Evolutionary conservation across 2,888 invertebrate genomes (phyloP).

Genomic region (Coelopa pilipes): DNA sequence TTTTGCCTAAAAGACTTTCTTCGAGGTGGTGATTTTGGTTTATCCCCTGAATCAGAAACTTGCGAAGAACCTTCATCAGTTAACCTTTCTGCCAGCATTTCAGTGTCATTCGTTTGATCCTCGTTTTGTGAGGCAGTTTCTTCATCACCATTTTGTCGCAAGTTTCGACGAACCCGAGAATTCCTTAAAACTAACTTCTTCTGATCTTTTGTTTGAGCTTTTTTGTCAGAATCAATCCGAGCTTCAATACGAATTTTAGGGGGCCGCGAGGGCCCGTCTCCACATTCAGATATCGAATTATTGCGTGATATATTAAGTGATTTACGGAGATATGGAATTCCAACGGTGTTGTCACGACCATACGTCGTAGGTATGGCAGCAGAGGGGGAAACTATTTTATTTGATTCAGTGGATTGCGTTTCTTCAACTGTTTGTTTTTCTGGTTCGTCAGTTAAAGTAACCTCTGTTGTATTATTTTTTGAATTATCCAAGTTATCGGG

Average conservation of each 20-base stretch:
- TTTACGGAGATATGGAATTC: constrained; percentile 52
- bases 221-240: constrained; percentile 52
- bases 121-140: background rate
- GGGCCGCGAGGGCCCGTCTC: constrained; percentile 44
- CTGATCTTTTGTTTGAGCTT: constrained; percentile 32
- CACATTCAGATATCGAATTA: constrained; percentile 41
- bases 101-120: background rate
- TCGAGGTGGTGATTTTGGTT: background rate
- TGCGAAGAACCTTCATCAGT: background rate
- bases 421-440: constrained; percentile 15
- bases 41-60: background rate
- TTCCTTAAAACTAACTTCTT: constrained; percentile 11
- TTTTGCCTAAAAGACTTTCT: background rate
- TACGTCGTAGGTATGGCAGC: constrained; percentile 52
- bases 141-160: constrained; percentile 37
- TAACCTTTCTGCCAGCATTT: constrained; percentile 38
- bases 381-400: constrained; percentile 37
- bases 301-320: constrained; percentile 51
- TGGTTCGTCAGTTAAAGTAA: constrained; percentile 6
- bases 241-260: constrained; percentile 54
- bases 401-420: constrained; percentile 9
- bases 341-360: constrained; percentile 52
- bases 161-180: constrained; percentile 36
- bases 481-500: background rate
- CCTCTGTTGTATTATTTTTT: background rate